Percentiles rank a stretch among this genome's conserved stretches.
phyloP scores from a whole-genome alignment of 2,113 vertebrate species.

The Cryptotis parvus region DNA sequence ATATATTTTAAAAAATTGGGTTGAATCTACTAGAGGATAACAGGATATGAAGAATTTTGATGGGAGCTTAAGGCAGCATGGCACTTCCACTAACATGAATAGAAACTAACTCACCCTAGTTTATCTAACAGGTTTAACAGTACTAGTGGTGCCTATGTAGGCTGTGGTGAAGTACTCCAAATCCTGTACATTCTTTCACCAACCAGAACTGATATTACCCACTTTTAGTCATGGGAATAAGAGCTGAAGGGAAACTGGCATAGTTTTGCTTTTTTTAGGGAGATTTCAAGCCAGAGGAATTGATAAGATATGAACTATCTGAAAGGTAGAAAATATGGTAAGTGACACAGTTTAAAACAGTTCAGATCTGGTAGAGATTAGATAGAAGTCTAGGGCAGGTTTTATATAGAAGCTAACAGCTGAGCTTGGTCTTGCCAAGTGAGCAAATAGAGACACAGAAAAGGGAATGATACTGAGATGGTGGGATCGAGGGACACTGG shows the following conservation, averaged over 20 bases:
- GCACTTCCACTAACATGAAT: neutral
- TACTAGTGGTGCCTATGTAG: neutral
- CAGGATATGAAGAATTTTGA: neutral
- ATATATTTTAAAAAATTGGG: no score
- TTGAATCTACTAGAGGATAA: neutral
- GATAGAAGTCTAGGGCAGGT: no score
- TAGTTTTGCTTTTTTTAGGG: neutral
- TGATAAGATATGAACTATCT: no score
- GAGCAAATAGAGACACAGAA: no score
- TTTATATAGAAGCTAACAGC: no score
- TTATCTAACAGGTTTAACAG: neutral
- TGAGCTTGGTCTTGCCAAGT: no score
- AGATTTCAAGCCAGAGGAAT: no score
- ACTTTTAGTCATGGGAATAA: neutral
- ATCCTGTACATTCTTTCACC: neutral
- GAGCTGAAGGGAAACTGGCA: neutral
- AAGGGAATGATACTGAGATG: no score
- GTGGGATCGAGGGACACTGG: no score
- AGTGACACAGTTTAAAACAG: no score
- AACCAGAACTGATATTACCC: neutral
- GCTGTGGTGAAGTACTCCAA: neutral
- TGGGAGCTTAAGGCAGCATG: neutral
- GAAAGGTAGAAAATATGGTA: no score
- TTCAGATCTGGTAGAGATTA: no score
- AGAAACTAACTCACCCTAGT: neutral